Conservation (phyloP, 1,140 invertebrate species). For the Centruroides vittatus region DNA sequence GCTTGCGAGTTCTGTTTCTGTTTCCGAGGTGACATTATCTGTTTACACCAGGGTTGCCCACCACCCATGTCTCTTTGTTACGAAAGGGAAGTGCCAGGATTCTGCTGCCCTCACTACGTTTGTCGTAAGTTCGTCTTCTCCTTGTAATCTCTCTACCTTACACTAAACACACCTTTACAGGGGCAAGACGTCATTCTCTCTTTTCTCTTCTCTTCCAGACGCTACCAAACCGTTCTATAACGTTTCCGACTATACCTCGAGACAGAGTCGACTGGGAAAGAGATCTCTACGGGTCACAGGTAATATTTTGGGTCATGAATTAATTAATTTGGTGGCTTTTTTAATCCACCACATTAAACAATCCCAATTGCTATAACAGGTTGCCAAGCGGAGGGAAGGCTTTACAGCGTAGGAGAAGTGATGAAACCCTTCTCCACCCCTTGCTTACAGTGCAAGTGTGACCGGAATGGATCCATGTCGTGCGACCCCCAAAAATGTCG, state of each 20-base stretch:
- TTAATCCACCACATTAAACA: constrained; percentile 26
- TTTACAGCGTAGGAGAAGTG: constrained; percentile 65
- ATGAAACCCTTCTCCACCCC: constrained; percentile 70
- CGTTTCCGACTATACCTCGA: too few species aligned
- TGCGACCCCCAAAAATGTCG: constrained; percentile 75
- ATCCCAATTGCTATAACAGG: constrained; percentile 50
- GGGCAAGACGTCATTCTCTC: too few species aligned
- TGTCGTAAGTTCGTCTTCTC: constrained; percentile 39
- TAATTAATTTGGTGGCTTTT: too few species aligned
- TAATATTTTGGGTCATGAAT: too few species aligned
- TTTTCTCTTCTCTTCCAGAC: too few species aligned
- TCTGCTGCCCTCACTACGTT: constrained; percentile 87
- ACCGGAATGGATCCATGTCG: constrained; percentile 59
- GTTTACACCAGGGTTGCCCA: constrained; percentile 84
- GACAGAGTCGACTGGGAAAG: too few species aligned
- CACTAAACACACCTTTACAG: too few species aligned
- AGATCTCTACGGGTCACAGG: too few species aligned
- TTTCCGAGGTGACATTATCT: constrained; percentile 89
- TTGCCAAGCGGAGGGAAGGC: constrained; percentile 63
- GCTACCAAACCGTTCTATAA: too few species aligned
- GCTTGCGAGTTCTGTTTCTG: constrained; percentile 95
- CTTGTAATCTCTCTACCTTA: too few species aligned
- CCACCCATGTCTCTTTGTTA: constrained; percentile 78
- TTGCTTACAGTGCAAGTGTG: constrained; percentile 74
- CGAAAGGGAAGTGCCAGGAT: constrained; percentile 78